Base-by-base conservation (phyloP, 1,140 invertebrate genomes). In the Camponotus floridanus region DNA sequence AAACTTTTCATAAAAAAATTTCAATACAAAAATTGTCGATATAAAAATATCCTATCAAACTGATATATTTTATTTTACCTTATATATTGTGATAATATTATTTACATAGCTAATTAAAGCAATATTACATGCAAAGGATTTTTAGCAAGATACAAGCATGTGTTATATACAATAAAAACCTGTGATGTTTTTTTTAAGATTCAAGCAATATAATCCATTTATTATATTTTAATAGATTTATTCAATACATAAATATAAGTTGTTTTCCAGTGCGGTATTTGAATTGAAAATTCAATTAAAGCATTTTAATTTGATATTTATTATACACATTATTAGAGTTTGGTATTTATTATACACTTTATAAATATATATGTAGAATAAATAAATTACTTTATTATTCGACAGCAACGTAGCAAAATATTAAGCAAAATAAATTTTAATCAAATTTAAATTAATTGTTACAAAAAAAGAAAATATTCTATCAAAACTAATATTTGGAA, bases 211-310 rank as follows among this genome's bases (percentile, higher is more conserved):
- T 36, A 51, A 18, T 73, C 33, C 11, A 33, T 59, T 9, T 55
- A 42, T 67, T 55, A 51, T 61, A 73, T 73, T 73, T 71, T 81
- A 73, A 81, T 3, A 5, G 59, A 73, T 7, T 81, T 71, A 71
- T 9, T 42, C 64, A 11, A 59, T 59, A 59, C 18, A 48, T 39
- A 59, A 11, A 67, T 5, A 71, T 31, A 81, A 33, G 42, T 68
- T 18, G 21, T 80, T 71, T 31, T 8, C 1, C 26, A 31, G 11
- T 71, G 5, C 13, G 62, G 11, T 68, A 11, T 55, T 81, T 42
- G 76, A 64, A 6, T 78, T 7, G 18, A 33, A 5, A 18, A 59
- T 26, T 57, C 15, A 36, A 36, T 65, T 48, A 3, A 70, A n/a
- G 15, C 26, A 79, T 67, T 51, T 79, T 51, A 65, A 65, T 65